phyloP scores from a whole-genome alignment of 2,888 invertebrate species.

The Panopea generosa region DNA sequence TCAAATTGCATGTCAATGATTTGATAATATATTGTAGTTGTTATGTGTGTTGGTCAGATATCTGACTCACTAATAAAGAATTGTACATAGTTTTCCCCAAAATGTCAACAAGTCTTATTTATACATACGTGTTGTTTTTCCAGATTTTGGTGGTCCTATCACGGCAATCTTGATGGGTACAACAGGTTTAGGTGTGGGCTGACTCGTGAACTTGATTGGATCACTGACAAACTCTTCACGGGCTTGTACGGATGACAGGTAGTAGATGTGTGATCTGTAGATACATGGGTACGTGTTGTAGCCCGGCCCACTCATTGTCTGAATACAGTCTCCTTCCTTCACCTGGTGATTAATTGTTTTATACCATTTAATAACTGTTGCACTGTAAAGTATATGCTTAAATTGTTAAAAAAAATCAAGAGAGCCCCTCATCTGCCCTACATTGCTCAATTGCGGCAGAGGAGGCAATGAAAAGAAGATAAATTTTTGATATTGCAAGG shows the following conservation, averaged over 20 bases:
- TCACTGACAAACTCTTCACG: constrained; percentile 82
- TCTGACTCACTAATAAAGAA: no score
- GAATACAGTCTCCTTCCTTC: constrained; percentile 83
- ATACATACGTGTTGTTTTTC: constrained; percentile 83
- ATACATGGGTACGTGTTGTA: constrained; percentile 81
- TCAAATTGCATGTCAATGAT: no score
- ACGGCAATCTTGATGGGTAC: constrained; percentile 84
- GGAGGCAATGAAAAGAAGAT: no score
- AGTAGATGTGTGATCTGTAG: constrained; percentile 84
- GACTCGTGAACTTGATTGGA: constrained; percentile 82
- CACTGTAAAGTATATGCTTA: background rate
- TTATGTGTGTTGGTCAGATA: no score
- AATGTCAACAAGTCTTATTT: no score
- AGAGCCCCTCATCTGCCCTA: background rate
- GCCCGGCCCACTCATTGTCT: constrained; percentile 83
- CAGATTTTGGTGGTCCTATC: constrained; percentile 85
- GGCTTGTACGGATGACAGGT: constrained; percentile 77
- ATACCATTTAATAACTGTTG: no score
- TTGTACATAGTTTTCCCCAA: no score
- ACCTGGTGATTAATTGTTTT: no score
- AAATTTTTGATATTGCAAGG: no score
- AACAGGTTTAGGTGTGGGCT: constrained; percentile 83
- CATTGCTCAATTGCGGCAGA: background rate
- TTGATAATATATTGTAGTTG: no score
- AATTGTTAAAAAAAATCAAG: no score